Base-by-base conservation (phyloP, 2,888 invertebrate genomes). In the Myopa tessellatipennis region DNA sequence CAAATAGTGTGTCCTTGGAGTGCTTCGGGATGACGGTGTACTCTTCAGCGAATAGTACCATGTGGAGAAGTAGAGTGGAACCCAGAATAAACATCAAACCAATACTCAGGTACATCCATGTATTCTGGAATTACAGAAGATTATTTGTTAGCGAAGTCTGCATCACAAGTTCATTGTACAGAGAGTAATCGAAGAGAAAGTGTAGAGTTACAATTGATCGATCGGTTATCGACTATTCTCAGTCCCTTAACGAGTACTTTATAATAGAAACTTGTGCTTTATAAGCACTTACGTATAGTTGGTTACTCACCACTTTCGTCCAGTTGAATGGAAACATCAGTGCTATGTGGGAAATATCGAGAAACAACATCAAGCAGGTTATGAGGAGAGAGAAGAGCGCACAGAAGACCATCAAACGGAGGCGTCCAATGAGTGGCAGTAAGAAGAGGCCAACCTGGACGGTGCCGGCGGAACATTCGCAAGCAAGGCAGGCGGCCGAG, bases 321-420 rank as follows among this genome's bases (percentile, higher is more conserved):
- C 94, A 94, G 88, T 94, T 94, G 87, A 94, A 92, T 83, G 94
- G 94, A 90, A 95, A 94, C 90, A 94, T 91, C 89, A 94, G 93
- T 87, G 94, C 92, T 87, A 94, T 92, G 88, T 94, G 94, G 84
- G 94, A 94, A 90, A 94, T 93, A 91, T 94, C 94, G 88, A 94
- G 92, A 91, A 95, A 94, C 87, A 94, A 91, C 90, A 95, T 92
- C 86, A 93, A 91, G 88, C 92, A 92, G 81, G 94, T 94, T 88
- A 94, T 91, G 85, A 95, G 91, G 85, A 94, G 90, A 88, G 93
- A 93, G 90, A 94, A 92, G 85, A 94, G 91, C 83, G 94, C 92
- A 86, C 94, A 93, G 89, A 95, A 94, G 91, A 94, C 89, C 93
- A 94, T 94, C 86, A 94, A 92, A 87, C 94, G 92, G 85, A 94